These are phyloP conservation scores for Cephus pygmeus DNA, from an alignment of 2,888 invertebrate genomes.

Conservation along the genomic window DNA sequence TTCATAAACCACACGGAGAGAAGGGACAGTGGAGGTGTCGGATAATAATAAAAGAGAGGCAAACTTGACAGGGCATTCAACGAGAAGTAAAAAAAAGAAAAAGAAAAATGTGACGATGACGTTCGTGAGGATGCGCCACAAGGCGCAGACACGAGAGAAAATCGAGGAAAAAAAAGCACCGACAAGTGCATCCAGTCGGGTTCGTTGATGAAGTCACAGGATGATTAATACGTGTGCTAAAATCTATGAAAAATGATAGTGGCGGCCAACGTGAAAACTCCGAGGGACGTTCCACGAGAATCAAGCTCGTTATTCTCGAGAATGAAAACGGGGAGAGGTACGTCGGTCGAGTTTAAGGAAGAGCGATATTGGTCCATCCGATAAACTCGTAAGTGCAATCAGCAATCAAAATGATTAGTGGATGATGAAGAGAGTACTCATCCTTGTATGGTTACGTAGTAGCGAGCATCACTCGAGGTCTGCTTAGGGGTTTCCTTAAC, in stretches of 20 bases:
- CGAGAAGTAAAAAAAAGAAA: background rate
- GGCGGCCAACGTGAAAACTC: background rate
- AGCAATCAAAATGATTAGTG: background rate
- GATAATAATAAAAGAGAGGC: background rate
- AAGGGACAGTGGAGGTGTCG: slow-evolving; percentile 16
- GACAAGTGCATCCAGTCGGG: background rate
- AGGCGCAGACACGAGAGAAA: slow-evolving; percentile 11
- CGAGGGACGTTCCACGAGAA: background rate
- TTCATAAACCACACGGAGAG: slow-evolving; percentile 12
- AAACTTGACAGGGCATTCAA: background rate
- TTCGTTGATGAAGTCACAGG: background rate
- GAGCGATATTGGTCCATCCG: background rate
- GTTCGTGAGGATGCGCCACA: slow-evolving; percentile 3
- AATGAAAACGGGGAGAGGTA: background rate
- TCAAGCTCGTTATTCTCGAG: background rate
- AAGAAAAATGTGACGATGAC: background rate
- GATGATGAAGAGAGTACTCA: background rate
- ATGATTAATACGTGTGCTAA: background rate
- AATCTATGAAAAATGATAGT: slow-evolving; percentile 2
- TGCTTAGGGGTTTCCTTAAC: slow-evolving; percentile 62
- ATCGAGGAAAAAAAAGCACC: background rate
- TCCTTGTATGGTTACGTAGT: slow-evolving; percentile 23
- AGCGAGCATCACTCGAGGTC: slow-evolving; percentile 51
- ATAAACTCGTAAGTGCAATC: background rate
- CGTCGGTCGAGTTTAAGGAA: background rate